Base-by-base conservation (phyloP, 2,888 invertebrate species). In the Torymus aiolomorphi region DNA sequence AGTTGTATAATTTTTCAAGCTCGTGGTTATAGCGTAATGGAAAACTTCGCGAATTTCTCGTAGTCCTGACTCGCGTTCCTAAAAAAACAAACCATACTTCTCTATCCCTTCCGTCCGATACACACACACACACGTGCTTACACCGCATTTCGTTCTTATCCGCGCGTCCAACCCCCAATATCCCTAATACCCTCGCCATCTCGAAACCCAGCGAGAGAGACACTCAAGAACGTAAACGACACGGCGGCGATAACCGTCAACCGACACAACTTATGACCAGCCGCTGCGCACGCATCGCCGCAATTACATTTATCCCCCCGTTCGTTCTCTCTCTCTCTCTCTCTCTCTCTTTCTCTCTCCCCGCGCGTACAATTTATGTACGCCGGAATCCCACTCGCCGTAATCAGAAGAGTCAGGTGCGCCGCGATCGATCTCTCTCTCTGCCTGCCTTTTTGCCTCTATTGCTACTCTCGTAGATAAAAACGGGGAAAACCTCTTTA, bases 271-370 rank as follows among this genome's bases (percentile, higher is more conserved):
- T 42, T 42, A 42, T 10, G 42, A 8, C 42, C 42, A 5, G 8
- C 42, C 42, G 8, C 8, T 42, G 8, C 42, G 8, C 8, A 42
- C 42, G 42, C 42, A 42, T 42, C 42, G 42, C 49, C n/a, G 52
- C 14, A 66, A 66, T 66, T 66, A 66, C 18, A 66, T 66, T 66
- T 51, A 20, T 20, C 20, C 20, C 20, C 20, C 20, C 20, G 20
- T 20, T 20, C 20, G 20, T n/a, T n/a, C 66, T 18, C 20, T 18
- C n/a, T 66, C 3, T 63, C 12, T 0, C 42, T 42, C n/a, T 24
- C 14, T 24, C 66, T 18, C 20, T 18, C n/a, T 66, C 3, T 63
- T 2, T 0, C 42, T 42, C n/a, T 31, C 14, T 31, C 31, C 31
- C 8, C 8, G 4, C 16, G 11, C 59, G 14, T 59, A 14, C 13